Percentiles rank a stretch among this genome's conserved stretches.
Evolutionary conservation across 2,113 vertebrate species (phyloP).

Genomic region (Excalfactoria chinensis): DNA sequence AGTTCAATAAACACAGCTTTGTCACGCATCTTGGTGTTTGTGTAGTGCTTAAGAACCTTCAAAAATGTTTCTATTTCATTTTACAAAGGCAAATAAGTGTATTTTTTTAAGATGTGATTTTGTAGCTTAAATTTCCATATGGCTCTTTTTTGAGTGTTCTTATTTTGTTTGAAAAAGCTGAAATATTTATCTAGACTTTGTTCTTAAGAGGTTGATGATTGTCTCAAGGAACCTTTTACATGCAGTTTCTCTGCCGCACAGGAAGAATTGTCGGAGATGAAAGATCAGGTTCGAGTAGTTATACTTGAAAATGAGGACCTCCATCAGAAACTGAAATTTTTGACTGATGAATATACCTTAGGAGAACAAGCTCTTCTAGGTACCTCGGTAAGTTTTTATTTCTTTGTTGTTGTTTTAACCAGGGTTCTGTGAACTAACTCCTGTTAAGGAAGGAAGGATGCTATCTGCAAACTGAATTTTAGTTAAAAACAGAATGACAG

Average conservation of each 20-base stretch:
- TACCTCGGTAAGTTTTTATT: constrained; percentile 72
- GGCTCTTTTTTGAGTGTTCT: neutral
- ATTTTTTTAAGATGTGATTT: neutral
- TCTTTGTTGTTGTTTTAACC: neutral
- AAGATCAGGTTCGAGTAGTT: constrained; percentile 82
- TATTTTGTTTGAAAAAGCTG: neutral
- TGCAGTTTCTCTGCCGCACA: constrained; percentile 60
- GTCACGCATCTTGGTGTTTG: neutral
- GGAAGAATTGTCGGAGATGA: constrained; percentile 90
- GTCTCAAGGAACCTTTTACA: neutral
- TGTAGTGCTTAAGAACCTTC: neutral
- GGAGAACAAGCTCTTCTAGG: constrained; percentile 81
- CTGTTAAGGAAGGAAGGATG: neutral
- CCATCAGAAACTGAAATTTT: constrained; percentile 80
- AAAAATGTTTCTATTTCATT: rapidly evolving
- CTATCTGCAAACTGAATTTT: neutral
- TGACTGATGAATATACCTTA: constrained; percentile 74
- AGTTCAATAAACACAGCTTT: neutral
- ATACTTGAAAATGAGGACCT: constrained; percentile 91
- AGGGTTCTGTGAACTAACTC: neutral
- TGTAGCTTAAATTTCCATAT: neutral
- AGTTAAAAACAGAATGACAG: neutral
- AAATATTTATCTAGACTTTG: neutral
- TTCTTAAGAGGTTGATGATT: neutral
- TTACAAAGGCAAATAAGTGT: neutral